phyloP scores from a whole-genome alignment of 2,113 vertebrate species.

The Camelus dromedarius region DNA sequence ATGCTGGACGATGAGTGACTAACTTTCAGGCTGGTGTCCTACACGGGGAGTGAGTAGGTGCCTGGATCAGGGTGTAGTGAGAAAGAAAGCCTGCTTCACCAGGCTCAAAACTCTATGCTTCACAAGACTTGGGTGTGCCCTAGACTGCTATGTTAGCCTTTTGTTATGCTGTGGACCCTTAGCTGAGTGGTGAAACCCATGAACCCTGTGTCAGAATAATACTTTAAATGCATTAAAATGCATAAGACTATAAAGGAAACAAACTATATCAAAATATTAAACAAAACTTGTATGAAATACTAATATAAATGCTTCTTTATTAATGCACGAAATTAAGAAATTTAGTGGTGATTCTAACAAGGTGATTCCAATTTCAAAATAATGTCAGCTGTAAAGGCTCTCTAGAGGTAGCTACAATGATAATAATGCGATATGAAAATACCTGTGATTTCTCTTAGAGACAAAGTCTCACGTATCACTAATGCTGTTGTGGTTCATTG shows the following conservation, averaged over 20 bases:
- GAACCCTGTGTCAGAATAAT: neutral
- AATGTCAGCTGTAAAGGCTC: neutral
- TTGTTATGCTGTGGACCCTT: neutral
- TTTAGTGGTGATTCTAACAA: neutral
- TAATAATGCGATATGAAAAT: slow-evolving; percentile 22
- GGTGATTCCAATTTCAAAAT: slow-evolving; percentile 23
- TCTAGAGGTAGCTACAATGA: neutral
- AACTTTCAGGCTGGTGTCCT: neutral
- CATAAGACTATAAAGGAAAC: neutral
- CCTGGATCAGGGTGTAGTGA: neutral
- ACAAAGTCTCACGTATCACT: neutral
- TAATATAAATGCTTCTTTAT: slow-evolving; percentile 17
- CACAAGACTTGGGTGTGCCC: neutral
- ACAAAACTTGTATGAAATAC: neutral
- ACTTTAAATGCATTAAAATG: slow-evolving; percentile 17
- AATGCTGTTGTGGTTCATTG: slow-evolving; percentile 10
- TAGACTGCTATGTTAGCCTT: neutral
- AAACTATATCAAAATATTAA: slow-evolving; percentile 24
- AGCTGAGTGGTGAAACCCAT: neutral
- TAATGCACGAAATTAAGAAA: slow-evolving; percentile 12
- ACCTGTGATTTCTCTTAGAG: slow-evolving; percentile 26
- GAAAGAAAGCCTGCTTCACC: neutral
- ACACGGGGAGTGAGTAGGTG: fast-evolving
- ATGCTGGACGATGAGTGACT: neutral
- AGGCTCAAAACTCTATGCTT: neutral